Evolutionary conservation across 2,113 vertebrate genomes (phyloP).

Genomic region (Probosciger aterrimus): DNA sequence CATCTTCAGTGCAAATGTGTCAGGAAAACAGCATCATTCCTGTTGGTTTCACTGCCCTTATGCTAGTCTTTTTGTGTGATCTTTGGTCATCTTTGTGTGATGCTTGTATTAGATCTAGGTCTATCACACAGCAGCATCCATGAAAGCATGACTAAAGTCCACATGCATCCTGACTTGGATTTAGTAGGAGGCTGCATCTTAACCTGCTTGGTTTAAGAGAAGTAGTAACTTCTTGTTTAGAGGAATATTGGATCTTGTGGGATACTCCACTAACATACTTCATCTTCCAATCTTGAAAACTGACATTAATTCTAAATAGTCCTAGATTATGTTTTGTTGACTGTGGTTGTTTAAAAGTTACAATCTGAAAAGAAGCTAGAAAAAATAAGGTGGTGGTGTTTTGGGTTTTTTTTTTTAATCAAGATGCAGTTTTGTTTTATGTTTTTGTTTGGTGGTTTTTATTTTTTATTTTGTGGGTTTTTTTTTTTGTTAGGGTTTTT

Average conservation of each 20-base stretch:
- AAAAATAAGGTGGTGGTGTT: not conserved
- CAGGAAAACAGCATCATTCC: rapidly evolving
- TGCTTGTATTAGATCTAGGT: not conserved
- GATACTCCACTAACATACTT: not conserved
- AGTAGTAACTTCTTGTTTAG: not conserved
- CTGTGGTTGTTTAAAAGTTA: not conserved
- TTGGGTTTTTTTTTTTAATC: not conserved
- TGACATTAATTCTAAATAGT: not conserved
- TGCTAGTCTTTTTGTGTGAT: not conserved
- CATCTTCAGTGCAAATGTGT: not conserved
- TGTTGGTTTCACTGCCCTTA: not conserved
- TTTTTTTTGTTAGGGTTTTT: too few species aligned
- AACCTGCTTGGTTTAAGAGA: not conserved
- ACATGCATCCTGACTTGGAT: not conserved
- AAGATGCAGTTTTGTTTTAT: not conserved
- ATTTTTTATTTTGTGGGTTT: not conserved
- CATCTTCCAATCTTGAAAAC: not conserved
- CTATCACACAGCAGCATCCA: not conserved
- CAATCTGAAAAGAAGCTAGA: not conserved
- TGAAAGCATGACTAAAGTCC: not conserved
- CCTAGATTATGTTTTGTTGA: not conserved
- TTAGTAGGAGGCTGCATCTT: not conserved
- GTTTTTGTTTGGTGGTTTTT: not conserved
- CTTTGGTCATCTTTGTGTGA: not conserved
- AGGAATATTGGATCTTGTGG: not conserved